Evolutionary conservation across 2,888 invertebrate genomes (phyloP).

Genomic region (Synanthedon myopaeformis): DNA sequence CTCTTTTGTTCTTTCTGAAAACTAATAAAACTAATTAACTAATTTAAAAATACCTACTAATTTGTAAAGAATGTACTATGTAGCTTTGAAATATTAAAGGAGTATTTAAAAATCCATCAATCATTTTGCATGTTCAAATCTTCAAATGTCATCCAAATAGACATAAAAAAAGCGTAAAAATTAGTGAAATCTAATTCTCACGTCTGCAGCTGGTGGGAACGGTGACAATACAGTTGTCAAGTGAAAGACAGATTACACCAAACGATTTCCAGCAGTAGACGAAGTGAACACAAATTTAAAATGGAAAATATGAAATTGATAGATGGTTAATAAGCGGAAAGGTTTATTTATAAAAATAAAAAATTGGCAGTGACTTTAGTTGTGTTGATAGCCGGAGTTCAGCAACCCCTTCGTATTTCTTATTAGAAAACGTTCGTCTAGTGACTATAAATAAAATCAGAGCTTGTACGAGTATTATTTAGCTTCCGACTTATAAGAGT

Average conservation of each 20-base stretch:
- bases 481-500: too few species aligned
- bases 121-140: constrained; percentile 5
- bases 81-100: not conserved
- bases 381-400: not conserved
- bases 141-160: not conserved
- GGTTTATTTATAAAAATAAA: not conserved
- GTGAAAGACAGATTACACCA: not conserved
- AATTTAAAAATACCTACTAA: too few species aligned
- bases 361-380: not conserved
- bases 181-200: not conserved
- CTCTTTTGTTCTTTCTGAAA: too few species aligned
- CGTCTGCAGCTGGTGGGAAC: not conserved
- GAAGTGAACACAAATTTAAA: not conserved
- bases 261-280: not conserved
- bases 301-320: too few species aligned
- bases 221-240: constrained; percentile 2
- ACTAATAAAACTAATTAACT: too few species aligned
- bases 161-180: not conserved
- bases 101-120: constrained; percentile 7
- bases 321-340: too few species aligned
- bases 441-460: too few species aligned
- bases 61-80: too few species aligned
- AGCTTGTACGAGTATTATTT: too few species aligned
- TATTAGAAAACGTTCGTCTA: too few species aligned
- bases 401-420: too few species aligned